These are phyloP conservation scores for Lampris megalopsis DNA, from an alignment of 2,113 vertebrate species.

Conservation along the genomic window DNA sequence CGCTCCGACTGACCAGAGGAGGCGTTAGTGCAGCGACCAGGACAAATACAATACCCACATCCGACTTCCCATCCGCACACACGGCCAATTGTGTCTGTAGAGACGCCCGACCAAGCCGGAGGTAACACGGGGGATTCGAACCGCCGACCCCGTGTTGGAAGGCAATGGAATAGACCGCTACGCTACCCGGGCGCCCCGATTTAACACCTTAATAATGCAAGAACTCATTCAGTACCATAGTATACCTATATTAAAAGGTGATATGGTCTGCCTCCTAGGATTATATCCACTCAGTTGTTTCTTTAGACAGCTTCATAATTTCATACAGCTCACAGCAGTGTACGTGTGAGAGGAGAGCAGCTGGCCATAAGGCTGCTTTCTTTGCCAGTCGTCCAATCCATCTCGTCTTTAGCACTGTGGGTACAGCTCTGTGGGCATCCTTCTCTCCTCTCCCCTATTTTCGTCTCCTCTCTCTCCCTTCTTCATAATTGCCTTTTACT, in stretches of 20 bases:
- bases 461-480: conserved; percentile 68
- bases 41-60: too few species aligned
- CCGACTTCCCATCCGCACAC: too few species aligned
- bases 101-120: too few species aligned
- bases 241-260: conserved; percentile 44
- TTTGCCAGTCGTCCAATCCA: conserved; percentile 51
- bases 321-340: conserved; percentile 70
- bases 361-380: conserved; percentile 55
- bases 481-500: conserved; percentile 85
- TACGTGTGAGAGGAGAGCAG: conserved; percentile 61
- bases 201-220: conserved; percentile 45
- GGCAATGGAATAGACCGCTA: too few species aligned
- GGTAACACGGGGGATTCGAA: too few species aligned
- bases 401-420: conserved; percentile 65
- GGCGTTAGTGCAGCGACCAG: too few species aligned
- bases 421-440: conserved; percentile 74
- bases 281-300: conserved; percentile 56
- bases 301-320: conserved; percentile 67
- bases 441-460: conserved; percentile 61
- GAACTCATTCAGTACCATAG: conserved; percentile 7
- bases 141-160: too few species aligned
- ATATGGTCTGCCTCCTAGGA: conserved; percentile 47
- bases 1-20: too few species aligned
- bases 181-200: neutral
- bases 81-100: too few species aligned